Percentiles rank a stretch among this genome's conserved stretches.
phyloP scores from a whole-genome alignment of 2,888 invertebrate genomes.

The Mythimna pallens region DNA sequence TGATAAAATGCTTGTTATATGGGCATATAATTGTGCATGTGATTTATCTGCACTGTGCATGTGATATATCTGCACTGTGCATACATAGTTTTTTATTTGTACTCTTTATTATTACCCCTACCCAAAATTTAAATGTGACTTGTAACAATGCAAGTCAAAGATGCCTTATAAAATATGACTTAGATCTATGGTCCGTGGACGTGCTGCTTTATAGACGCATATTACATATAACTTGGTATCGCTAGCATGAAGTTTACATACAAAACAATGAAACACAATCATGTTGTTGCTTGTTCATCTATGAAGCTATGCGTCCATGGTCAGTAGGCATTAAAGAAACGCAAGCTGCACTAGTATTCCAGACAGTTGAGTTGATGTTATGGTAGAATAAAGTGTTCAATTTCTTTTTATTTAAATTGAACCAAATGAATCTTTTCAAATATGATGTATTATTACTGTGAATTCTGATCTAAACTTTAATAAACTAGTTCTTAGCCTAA shows the following conservation, averaged over 20 bases:
- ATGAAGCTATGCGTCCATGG: too few relatives aligned
- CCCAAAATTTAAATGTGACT: not conserved
- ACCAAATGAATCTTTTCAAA: too few relatives aligned
- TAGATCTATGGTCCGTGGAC: too few relatives aligned
- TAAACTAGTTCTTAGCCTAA: not conserved
- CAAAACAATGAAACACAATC: too few relatives aligned
- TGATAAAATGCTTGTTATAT: not conserved
- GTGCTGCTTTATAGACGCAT: too few relatives aligned
- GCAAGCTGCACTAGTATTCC: not conserved
- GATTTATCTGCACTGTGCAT: not conserved
- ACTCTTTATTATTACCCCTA: not conserved
- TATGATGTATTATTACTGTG: too few relatives aligned
- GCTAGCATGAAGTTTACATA: too few relatives aligned
- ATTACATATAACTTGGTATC: too few relatives aligned
- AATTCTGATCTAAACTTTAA: not conserved
- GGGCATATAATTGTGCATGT: not conserved
- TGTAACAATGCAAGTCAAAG: not conserved
- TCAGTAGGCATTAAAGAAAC: not conserved
- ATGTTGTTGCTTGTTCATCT: too few relatives aligned
- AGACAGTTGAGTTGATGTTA: not conserved
- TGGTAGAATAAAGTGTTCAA: not conserved
- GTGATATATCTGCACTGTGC: not conserved
- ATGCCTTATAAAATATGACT: not conserved
- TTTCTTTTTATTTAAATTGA: too few relatives aligned
- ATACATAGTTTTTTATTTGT: too few relatives aligned